phyloP scores from a whole-genome alignment of 2,888 invertebrate species.

The Lobophora halterata region DNA sequence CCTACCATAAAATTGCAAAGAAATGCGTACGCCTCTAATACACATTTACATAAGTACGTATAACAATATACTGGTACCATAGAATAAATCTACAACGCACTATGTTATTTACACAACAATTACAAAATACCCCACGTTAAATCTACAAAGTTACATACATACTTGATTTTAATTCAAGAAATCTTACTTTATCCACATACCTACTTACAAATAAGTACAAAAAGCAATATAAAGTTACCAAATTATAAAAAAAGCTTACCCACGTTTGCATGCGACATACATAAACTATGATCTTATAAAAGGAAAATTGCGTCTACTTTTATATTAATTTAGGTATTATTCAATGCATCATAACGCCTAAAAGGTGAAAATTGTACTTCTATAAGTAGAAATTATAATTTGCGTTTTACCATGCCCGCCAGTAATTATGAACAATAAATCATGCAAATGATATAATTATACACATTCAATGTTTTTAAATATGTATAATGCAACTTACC shows the following conservation, averaged over 20 bases:
- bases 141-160: conserved; percentile 20
- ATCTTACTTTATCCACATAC: not conserved
- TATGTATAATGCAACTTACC: conserved; percentile 18
- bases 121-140: conserved; percentile 24
- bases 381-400: no score
- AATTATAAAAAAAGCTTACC: conserved; percentile 1
- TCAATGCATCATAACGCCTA: no score
- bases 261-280: not conserved
- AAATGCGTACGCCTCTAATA: no score
- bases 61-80: conserved; percentile 58
- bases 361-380: no score
- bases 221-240: conserved; percentile 2
- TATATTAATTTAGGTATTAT: no score
- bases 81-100: conserved; percentile 34
- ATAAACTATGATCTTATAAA: no score
- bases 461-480: no score
- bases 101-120: conserved; percentile 30
- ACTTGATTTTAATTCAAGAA: conserved; percentile 12
- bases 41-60: no score
- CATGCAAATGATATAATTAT: conserved; percentile 13
- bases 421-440: conserved; percentile 13
- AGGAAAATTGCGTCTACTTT: no score
- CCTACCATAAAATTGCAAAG: not conserved
- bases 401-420: no score
- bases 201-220: not conserved